A percentile compares a stretch with the other conserved stretches of the same genome.
phyloP scores from a whole-genome alignment of 92 coral and sea anemone genomes.

The Epizoanthus scotinus region DNA sequence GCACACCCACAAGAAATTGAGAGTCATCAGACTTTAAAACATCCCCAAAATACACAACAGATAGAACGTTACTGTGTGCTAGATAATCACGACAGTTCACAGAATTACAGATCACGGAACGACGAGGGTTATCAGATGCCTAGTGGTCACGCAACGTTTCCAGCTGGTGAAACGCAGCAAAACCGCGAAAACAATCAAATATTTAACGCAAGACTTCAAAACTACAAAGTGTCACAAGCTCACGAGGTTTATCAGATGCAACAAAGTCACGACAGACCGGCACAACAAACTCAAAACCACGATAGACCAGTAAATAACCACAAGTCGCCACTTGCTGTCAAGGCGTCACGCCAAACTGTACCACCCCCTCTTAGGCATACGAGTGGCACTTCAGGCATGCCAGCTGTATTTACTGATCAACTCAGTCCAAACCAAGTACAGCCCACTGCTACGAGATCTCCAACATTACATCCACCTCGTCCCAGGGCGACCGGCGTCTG shows the following conservation, averaged over 20 bases:
- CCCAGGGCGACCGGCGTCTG: conserved; percentile 20
- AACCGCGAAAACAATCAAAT: conserved; percentile 2
- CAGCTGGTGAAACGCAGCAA: neutral
- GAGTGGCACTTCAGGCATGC: neutral
- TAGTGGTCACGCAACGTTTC: neutral
- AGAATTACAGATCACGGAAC: neutral
- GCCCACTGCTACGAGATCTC: conserved; percentile 4
- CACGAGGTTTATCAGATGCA: neutral
- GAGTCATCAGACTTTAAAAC: conserved; percentile 3
- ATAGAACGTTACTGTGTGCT: neutral
- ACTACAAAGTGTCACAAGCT: neutral
- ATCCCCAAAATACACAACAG: neutral
- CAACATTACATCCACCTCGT: neutral
- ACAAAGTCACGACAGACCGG: neutral
- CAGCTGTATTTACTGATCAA: neutral
- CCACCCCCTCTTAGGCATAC: conserved; percentile 31
- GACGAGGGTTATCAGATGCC: neutral
- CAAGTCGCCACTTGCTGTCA: conserved; percentile 1
- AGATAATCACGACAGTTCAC: neutral
- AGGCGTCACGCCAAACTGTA: neutral
- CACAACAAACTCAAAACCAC: conserved; percentile 5
- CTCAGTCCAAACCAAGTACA: conserved; percentile 1
- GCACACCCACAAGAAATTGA: neutral
- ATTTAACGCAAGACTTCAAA: neutral
- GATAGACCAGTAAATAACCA: neutral